These are phyloP conservation scores for human (Homo sapiens) DNA, from an alignment of 2,113 vertebrate species.

Conservation along the genomic window DNA sequence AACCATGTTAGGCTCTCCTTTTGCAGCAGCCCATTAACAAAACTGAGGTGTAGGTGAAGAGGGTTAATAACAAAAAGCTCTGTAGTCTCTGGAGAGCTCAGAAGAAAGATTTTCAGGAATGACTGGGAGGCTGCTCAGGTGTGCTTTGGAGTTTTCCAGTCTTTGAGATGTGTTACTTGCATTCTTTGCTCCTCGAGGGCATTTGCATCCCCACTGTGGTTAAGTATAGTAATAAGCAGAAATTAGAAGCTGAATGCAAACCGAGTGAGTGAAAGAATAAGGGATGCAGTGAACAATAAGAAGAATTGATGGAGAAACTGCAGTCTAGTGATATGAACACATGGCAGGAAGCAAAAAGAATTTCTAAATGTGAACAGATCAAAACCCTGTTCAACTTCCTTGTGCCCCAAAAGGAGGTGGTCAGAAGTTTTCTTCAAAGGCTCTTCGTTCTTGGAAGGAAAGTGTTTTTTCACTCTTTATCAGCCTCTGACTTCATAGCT, in stretches of 20 bases:
- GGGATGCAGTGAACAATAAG: not conserved
- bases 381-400: not conserved
- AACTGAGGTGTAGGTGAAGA: not conserved
- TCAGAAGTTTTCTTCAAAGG: not conserved
- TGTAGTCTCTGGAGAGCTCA: not conserved
- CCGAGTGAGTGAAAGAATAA: not conserved
- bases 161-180: not conserved
- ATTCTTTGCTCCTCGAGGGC: not conserved
- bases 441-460: slow-evolving; percentile 18
- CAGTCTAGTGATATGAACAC: not conserved
- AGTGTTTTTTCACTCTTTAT: not conserved
- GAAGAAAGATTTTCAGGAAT: not conserved
- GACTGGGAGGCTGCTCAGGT: not conserved
- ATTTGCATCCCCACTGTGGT: not conserved
- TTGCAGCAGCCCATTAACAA: fast-evolving
- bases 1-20: fast-evolving
- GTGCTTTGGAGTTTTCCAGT: not conserved
- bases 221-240: not conserved
- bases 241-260: not conserved
- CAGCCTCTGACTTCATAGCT: not conserved
- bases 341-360: not conserved
- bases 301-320: not conserved
- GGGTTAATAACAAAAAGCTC: fast-evolving
- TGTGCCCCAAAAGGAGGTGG: not conserved
- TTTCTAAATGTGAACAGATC: not conserved